Conservation (phyloP, 1,140 invertebrate species). For the Neotoxoptera formosana region DNA sequence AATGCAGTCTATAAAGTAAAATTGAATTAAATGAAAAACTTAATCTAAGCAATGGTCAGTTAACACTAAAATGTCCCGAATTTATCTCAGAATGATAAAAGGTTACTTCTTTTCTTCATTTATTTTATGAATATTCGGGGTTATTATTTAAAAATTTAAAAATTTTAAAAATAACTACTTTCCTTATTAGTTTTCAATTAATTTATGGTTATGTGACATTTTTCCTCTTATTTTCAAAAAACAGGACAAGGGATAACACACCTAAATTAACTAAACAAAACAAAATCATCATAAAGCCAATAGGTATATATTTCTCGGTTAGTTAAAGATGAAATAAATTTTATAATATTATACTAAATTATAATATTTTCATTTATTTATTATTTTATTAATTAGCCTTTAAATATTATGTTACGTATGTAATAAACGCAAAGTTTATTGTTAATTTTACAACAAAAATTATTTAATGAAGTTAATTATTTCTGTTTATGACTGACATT, state of each 20-base stretch:
- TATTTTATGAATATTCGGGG: background rate
- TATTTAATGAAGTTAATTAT: background rate
- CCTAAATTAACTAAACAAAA: background rate
- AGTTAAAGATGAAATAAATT: background rate
- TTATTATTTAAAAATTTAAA: background rate
- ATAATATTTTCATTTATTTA: background rate
- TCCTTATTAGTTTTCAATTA: no score
- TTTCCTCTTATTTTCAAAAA: background rate
- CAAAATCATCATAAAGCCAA: background rate
- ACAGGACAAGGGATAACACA: background rate
- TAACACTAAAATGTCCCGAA: background rate
- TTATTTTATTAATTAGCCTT: background rate
- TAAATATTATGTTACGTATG: background rate
- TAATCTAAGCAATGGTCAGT: background rate
- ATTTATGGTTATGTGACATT: background rate
- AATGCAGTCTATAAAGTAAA: background rate
- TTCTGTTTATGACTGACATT: background rate
- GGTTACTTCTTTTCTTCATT: background rate
- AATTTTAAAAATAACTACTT: background rate
- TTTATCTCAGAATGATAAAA: background rate
- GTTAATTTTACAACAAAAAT: slow-evolving; percentile 15
- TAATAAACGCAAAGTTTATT: background rate
- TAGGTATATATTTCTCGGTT: background rate
- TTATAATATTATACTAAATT: background rate
- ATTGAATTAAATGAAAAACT: background rate